Evolutionary conservation across 2,113 vertebrate genomes (phyloP), one percentile per base, ranked within the genome.

Genomic region (Brachyhypopomus occidentalis): DNA sequence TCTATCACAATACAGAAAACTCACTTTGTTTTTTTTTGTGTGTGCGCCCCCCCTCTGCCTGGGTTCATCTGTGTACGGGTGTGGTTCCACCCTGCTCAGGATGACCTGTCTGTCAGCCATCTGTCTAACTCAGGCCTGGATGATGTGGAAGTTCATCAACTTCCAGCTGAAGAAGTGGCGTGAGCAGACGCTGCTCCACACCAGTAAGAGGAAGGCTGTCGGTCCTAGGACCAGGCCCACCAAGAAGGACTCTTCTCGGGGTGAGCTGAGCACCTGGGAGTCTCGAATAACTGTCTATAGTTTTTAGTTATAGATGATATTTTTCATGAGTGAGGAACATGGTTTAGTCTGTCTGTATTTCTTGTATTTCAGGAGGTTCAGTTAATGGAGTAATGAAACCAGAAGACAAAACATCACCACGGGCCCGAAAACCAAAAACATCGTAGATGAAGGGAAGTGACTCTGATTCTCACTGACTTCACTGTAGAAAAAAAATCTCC

Each of bases 121-220:
- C 84, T 95, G 94, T 86, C 90, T 95, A 86, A 96, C 94, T 4
- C 94, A 96, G 88, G 93, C 94, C 73, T 96, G 95, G 95, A 95
- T 96, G 95, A 95, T 95, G 95, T 95, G 94, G 95, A 95, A 95
- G 87, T 95, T 95, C 86, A 94, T 95, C 82, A 94, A 94, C 90
- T 96, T 95, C 86, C 94, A 96, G 81, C 87, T 95, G 83, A 95
- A 95, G 87, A 95, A 95, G 87, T 95, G 94, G 94, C 88, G 94
- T 80, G 94, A 96, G 75, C 92, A 94, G 88, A 92, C 89, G 82
- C 93, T 94, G 89, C 93, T 91, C 83, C 94, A 94, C 79, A 92
- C 93, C 58, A 91, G 90, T 19, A 94, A 92, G 91, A 93, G 92
- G 87, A 95, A 93, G 86, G 27, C 85, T 0, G 86, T 88, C 83